Conservation (phyloP, 2,888 invertebrate species). For the Teleogryllus oceanicus region DNA sequence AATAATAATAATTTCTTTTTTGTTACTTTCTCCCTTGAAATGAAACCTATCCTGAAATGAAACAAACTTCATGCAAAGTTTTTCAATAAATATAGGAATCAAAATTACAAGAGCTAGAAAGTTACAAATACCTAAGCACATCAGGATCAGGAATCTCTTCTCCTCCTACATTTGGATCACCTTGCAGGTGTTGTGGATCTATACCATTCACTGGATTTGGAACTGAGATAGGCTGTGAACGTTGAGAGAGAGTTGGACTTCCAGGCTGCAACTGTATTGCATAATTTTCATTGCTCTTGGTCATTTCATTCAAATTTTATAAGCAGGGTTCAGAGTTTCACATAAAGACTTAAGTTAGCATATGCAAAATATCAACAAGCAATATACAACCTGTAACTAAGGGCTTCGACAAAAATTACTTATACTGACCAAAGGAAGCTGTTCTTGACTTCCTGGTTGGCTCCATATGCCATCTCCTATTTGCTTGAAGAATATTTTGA, state of each 20-base stretch:
- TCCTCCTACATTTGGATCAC: constrained; percentile 36
- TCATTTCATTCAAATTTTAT: no score
- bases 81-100: constrained; percentile 18
- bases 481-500: constrained; percentile 65
- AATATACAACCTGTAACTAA: background rate
- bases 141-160: constrained; percentile 54
- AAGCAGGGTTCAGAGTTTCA: no score
- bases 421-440: constrained; percentile 52
- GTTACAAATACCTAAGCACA: constrained; percentile 48
- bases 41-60: no score
- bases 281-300: background rate
- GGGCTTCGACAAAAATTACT: background rate
- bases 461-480: constrained; percentile 53
- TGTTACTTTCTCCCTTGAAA: no score
- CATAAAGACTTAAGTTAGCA: no score
- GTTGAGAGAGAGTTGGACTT: constrained; percentile 48
- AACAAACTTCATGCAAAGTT: no score
- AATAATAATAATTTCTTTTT: no score
- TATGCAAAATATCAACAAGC: background rate
- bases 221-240: constrained; percentile 48
- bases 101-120: background rate
- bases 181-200: constrained; percentile 26
- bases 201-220: constrained; percentile 43
- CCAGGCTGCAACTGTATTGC: constrained; percentile 45
- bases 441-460: constrained; percentile 56